Evolutionary conservation across 1,140 invertebrate species (phyloP), one percentile per base, ranked within the genome.

Genomic region (Drosophila miranda): DNA sequence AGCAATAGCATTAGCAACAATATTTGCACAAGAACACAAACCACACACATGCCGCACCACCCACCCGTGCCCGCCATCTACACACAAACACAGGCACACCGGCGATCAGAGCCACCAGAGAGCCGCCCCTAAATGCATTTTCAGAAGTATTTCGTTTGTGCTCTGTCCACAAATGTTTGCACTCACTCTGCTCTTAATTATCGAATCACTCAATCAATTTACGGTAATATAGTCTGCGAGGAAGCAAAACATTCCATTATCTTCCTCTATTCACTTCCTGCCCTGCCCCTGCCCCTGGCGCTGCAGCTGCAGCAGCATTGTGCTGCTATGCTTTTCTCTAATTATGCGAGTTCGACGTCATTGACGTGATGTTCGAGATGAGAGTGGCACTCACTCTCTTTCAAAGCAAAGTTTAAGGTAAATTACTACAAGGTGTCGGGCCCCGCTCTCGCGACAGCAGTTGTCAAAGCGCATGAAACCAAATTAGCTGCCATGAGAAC

Each of bases 1-100:
- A 53, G 58, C 49, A 61, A 51, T 16, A 69, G 63, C 66, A 55
- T 56, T 67, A 69, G 49, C 66, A 69, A 69, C 64, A 68, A 69
- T 67, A 69, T 69, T 69, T 68, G 66, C 66, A 69, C 58, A 63
- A 45, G 30, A 59, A 64, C 26, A 34, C 23, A 38, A 13, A 38
- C 28, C 55, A 45, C 62, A 48, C 41, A 44, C 55, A 42, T 34
- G 34, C 34, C 11, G 34, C 11, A 4, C 34, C 58, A 45, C 26
- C 26, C 23, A 26, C 5, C 23, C 23, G 23, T 26, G 23, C 23
- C 23, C 0, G 2, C 34, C 34, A 38, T 38, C 34, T 4, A 53
- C 50, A 34, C 50, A 61, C 58, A 50, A 49, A 48, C 43, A 62
- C 44, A 11, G 58, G 45, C 58, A 49, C 41, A 42, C 14, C 43